Evolutionary conservation across 2,797 vertebrate species (phyloP).

Genomic region (Tadarida brasiliensis): DNA sequence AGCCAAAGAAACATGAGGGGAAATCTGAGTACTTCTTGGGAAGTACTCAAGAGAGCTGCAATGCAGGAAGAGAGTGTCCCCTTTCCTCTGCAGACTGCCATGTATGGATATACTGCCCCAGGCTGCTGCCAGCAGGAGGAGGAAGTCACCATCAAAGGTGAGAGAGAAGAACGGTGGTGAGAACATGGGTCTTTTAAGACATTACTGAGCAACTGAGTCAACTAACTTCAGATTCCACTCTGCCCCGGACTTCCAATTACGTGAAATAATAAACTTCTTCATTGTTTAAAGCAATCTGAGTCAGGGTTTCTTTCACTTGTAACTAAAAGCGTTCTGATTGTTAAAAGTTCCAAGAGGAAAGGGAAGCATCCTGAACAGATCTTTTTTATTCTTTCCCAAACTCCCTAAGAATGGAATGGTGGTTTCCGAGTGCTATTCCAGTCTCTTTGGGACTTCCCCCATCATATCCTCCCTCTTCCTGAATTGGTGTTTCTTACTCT

Average conservation of each 20-base stretch:
- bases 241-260: neutral
- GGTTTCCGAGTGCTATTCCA: neutral
- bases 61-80: neutral
- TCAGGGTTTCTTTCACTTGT: slow-evolving; percentile 39
- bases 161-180: neutral
- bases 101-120: neutral
- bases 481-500: slow-evolving; percentile 14
- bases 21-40: neutral
- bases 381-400: slow-evolving; percentile 48
- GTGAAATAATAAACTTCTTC: neutral
- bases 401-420: neutral
- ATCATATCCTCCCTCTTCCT: neutral
- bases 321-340: slow-evolving; percentile 39
- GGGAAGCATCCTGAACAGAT: slow-evolving; percentile 8
- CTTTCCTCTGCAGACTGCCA: neutral
- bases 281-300: slow-evolving; percentile 50
- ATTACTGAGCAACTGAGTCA: neutral
- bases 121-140: neutral
- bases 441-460: neutral
- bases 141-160: neutral
- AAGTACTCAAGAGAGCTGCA: neutral
- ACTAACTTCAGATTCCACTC: neutral
- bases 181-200: neutral
- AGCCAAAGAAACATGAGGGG: neutral
- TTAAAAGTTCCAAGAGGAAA: slow-evolving; percentile 43